These are phyloP conservation scores for Solen grandis DNA, from an alignment of 1,140 invertebrate species.

Conservation along the genomic window DNA sequence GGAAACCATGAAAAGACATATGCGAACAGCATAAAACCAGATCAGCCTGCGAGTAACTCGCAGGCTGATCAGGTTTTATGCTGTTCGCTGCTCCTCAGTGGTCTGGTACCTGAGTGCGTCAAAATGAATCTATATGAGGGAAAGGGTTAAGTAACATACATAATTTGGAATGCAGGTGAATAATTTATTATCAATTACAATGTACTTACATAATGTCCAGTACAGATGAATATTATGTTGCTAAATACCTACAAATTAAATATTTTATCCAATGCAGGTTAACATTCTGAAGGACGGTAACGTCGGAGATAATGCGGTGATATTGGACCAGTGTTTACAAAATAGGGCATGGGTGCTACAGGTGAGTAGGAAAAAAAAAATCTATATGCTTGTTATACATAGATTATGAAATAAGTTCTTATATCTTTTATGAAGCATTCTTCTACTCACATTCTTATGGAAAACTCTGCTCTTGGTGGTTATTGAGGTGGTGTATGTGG, in stretches of 20 bases:
- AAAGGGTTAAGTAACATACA: neutral
- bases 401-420: neutral
- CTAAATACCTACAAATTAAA: neutral
- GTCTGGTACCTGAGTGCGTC: no score
- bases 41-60: no score
- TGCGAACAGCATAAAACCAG: no score
- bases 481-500: neutral
- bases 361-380: conserved; percentile 56
- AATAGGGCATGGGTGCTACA: conserved; percentile 78
- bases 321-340: conserved; percentile 77
- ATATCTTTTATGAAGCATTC: neutral
- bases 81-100: no score
- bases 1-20: no score
- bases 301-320: conserved; percentile 66
- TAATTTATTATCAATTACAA: neutral
- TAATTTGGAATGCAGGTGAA: neutral
- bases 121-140: neutral
- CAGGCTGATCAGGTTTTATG: no score
- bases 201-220: neutral
- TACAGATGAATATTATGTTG: neutral
- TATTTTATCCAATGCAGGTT: conserved; percentile 63
- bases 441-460: neutral
- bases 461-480: neutral
- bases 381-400: neutral
- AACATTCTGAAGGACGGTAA: conserved; percentile 72